These are phyloP conservation scores for Neomonachus schauinslandi DNA, from an alignment of 2,113 vertebrate genomes.

Conservation along the genomic window DNA sequence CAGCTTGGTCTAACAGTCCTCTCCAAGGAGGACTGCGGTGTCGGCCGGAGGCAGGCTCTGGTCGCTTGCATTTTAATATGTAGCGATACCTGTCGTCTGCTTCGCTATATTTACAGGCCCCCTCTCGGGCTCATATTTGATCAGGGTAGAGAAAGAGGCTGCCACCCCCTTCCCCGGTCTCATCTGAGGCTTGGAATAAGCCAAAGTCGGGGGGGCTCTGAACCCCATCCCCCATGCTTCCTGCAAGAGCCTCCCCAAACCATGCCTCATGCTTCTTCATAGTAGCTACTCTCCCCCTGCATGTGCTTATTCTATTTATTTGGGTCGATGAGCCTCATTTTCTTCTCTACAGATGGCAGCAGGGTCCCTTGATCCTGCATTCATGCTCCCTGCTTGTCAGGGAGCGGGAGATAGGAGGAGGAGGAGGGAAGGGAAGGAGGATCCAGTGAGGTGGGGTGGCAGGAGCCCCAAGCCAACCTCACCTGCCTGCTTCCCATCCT, in stretches of 20 bases:
- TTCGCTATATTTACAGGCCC: background rate
- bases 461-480: background rate
- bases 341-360: conserved; percentile 66
- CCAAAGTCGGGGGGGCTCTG: background rate
- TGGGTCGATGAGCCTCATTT: conserved; percentile 67
- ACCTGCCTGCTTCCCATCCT: background rate
- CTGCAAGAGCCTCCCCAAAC: background rate
- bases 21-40: conserved; percentile 68
- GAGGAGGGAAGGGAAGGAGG: background rate
- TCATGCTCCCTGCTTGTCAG: background rate
- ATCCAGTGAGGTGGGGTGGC: too few species aligned
- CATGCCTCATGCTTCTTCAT: background rate
- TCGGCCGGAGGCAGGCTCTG: conserved; percentile 66
- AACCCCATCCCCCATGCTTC: background rate
- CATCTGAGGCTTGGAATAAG: background rate
- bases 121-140: background rate
- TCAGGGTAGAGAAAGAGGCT: background rate
- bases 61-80: background rate
- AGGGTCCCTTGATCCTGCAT: conserved; percentile 55
- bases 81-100: conserved; percentile 48
- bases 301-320: conserved; percentile 64
- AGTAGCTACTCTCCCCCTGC: background rate
- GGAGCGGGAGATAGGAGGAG: background rate
- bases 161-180: background rate
- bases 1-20: conserved; percentile 77